phyloP scores from a whole-genome alignment of 2,888 invertebrate species.

The Aethes cnicana region DNA sequence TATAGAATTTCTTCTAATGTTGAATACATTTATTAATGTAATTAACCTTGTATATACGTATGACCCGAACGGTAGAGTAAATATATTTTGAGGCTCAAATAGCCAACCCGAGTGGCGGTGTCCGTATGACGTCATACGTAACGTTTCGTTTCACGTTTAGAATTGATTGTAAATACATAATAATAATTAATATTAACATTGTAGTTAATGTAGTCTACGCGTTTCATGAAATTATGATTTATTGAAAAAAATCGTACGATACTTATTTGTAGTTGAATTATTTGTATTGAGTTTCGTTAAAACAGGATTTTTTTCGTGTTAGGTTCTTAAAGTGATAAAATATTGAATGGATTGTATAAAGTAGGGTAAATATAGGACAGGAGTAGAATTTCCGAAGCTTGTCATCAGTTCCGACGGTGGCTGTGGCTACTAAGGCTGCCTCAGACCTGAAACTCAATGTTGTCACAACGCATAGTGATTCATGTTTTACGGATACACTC shows the following conservation, averaged over 20 bases:
- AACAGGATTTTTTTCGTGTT: slow-evolving; percentile 34
- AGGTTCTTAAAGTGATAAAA: slow-evolving; percentile 36
- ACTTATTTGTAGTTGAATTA: slow-evolving; percentile 47
- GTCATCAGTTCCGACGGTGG: too few relatives aligned
- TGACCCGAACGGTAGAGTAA: slow-evolving; percentile 67
- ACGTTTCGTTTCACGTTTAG: slow-evolving; percentile 60
- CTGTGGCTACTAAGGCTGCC: too few relatives aligned
- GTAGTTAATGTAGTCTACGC: slow-evolving; percentile 66
- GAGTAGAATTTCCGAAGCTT: slow-evolving; percentile 42
- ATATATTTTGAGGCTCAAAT: slow-evolving; percentile 69
- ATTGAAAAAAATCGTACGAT: slow-evolving; percentile 49
- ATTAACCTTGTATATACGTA: slow-evolving; percentile 80
- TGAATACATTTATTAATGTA: slow-evolving; percentile 69
- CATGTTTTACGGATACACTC: slow-evolving; percentile 35
- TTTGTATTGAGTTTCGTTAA: slow-evolving; percentile 42
- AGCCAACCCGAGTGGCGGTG: slow-evolving; percentile 50
- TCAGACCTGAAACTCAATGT: not conserved
- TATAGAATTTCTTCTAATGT: slow-evolving; percentile 68
- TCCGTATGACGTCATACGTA: slow-evolving; percentile 72
- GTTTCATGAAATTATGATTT: slow-evolving; percentile 47
- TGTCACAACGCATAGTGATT: slow-evolving; percentile 55
- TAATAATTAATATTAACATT: slow-evolving; percentile 51
- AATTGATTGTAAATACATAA: slow-evolving; percentile 76
- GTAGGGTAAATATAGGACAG: slow-evolving; percentile 68
- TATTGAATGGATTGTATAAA: slow-evolving; percentile 74